phyloP scores from a whole-genome alignment of 1,140 invertebrate species.

The Temnothorax curvispinosus region DNA sequence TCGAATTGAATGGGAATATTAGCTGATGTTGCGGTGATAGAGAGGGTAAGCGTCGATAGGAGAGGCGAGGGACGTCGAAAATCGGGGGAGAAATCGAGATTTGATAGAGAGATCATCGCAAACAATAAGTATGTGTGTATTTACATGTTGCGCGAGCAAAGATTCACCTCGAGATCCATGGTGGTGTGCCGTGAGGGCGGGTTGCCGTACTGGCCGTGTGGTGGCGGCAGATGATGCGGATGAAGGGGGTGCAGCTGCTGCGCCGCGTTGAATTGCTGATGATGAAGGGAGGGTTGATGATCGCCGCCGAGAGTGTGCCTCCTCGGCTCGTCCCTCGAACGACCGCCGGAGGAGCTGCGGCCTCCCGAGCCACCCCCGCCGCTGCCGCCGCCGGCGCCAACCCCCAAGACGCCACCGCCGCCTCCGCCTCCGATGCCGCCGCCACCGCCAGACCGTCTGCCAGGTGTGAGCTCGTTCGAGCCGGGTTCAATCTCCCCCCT shows the following conservation, averaged over 20 bases:
- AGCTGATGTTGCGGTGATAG: neutral
- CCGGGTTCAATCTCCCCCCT: slow-evolving; percentile 81
- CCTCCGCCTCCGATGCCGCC: slow-evolving; percentile 81
- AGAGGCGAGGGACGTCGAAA: neutral
- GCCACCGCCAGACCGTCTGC: slow-evolving; percentile 75
- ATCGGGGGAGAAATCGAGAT: neutral
- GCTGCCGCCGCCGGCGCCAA: slow-evolving; percentile 67
- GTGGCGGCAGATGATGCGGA: slow-evolving; percentile 85
- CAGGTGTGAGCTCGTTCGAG: slow-evolving; percentile 81
- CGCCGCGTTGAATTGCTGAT: slow-evolving; percentile 86
- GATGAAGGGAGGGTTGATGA: slow-evolving; percentile 86
- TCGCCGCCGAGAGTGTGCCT: slow-evolving; percentile 90
- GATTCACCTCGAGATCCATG: slow-evolving; percentile 90
- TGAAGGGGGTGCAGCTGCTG: slow-evolving; percentile 87
- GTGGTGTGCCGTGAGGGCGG: slow-evolving; percentile 86
- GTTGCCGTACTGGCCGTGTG: slow-evolving; percentile 86
- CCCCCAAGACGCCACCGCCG: slow-evolving; percentile 74
- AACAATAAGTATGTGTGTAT: slow-evolving; percentile 67
- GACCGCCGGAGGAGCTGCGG: slow-evolving; percentile 84
- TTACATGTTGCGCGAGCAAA: slow-evolving; percentile 74
- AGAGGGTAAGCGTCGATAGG: neutral
- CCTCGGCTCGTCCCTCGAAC: slow-evolving; percentile 88
- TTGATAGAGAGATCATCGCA: slow-evolving; percentile 16
- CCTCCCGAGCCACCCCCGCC: slow-evolving; percentile 78
- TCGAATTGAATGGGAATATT: neutral